phyloP scores from a whole-genome alignment of 92 coral and sea anemone genomes.

The Parazoanthus atlanticus region DNA sequence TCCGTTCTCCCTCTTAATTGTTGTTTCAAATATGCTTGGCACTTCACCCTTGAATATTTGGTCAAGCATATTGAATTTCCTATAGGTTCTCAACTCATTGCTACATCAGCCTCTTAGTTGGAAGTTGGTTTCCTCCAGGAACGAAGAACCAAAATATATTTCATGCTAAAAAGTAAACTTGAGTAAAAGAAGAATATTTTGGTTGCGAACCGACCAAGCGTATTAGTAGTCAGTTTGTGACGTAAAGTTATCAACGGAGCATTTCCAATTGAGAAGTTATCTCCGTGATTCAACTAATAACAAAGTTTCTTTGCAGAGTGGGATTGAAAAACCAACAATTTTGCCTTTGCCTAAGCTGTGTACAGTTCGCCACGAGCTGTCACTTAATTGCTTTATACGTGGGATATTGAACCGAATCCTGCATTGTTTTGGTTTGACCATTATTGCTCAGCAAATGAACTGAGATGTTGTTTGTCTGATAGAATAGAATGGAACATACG shows the following conservation, averaged over 20 bases:
- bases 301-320: constrained; percentile 1
- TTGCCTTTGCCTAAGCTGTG: background rate
- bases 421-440: constrained; percentile 15
- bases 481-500: constrained; percentile 23
- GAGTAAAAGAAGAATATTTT: background rate
- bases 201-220: background rate
- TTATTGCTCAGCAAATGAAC: constrained; percentile 37
- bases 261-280: background rate
- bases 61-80: constrained; percentile 68
- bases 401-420: constrained; percentile 9
- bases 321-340: constrained; percentile 2
- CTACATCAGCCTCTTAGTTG: background rate
- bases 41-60: constrained; percentile 94
- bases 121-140: background rate
- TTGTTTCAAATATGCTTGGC: constrained; percentile 89
- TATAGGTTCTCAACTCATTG: background rate
- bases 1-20: constrained; percentile 84
- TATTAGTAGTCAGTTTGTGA: background rate
- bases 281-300: constrained; percentile 12
- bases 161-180: background rate
- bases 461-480: constrained; percentile 9
- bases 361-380: constrained; percentile 23
- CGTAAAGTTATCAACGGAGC: background rate
- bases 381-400: constrained; percentile 33
- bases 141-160: background rate